Conservation (phyloP, 2,797 vertebrate genomes). For the Gouania willdenowi region DNA sequence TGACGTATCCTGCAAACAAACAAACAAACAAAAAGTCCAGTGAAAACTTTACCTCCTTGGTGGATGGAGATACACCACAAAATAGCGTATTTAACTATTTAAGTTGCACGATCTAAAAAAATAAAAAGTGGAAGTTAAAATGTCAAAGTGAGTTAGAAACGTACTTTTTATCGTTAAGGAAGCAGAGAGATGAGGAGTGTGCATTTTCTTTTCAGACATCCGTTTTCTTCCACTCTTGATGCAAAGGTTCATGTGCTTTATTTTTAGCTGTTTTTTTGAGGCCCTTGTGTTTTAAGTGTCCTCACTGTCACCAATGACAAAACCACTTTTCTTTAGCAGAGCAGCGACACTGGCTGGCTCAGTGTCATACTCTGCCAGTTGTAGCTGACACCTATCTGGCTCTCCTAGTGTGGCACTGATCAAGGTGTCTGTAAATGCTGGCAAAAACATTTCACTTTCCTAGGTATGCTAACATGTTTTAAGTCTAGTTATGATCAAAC, state of each 20-base stretch:
- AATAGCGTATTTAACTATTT: too few species aligned
- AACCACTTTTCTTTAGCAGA: slow-evolving; percentile 56
- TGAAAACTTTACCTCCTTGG: too few species aligned
- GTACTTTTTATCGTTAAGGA: too few species aligned
- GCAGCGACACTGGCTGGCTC: slow-evolving; percentile 52
- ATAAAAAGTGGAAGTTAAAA: background rate
- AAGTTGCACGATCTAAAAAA: too few species aligned
- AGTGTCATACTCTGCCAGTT: slow-evolving; percentile 67
- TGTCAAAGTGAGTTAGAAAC: too few species aligned
- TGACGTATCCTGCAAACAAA: too few species aligned
- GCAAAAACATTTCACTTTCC: slow-evolving; percentile 11
- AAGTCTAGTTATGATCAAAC: slow-evolving; percentile 26
- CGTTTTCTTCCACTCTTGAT: slow-evolving; percentile 26
- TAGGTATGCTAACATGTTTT: background rate
- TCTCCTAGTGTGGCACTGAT: slow-evolving; percentile 33
- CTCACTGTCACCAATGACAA: slow-evolving; percentile 77
- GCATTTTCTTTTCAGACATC: too few species aligned
- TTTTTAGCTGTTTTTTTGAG: slow-evolving; percentile 79
- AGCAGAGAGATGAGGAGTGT: too few species aligned
- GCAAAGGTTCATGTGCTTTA: slow-evolving; percentile 56
- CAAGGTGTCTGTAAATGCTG: slow-evolving; percentile 32
- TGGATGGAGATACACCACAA: too few species aligned
- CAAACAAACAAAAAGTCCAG: too few species aligned
- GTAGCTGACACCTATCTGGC: slow-evolving; percentile 71
- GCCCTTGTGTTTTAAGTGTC: slow-evolving; percentile 76